Evolutionary conservation across 2,888 invertebrate genomes (phyloP), one percentile per base, ranked within the genome.

Genomic region (Cerceris ruficornis): DNA sequence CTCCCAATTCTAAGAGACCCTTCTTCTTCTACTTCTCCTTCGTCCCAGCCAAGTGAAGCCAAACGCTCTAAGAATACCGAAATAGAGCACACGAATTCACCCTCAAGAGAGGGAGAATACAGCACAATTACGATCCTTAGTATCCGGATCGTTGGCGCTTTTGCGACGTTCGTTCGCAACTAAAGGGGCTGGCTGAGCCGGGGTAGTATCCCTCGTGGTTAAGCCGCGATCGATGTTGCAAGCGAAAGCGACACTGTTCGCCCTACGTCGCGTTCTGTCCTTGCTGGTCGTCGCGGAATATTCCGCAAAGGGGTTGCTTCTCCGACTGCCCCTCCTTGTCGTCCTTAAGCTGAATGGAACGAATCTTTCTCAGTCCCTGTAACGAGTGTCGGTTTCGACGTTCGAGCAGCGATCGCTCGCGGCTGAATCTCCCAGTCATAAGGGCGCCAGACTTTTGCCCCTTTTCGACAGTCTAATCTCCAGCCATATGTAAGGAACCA

Each of bases 401-500:
- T 55, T 81, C n/a, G 83, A 83, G 9, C 76, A 75, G 13, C 83
- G 83, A 4, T 85, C 80, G 13, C 75, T 86, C 14, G 72, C 67
- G 13, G 74, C 65, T 39, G 73, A 69, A 28, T 82, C 76, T 90
- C 42, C 91, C 88, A 43, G 94, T 93, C 82, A 94, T 91, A 69
- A 94, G 88, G 69, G 92, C 90, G 61, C 93, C 89, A 76, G 93
- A 89, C 88, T 94, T 93, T 83, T 94, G 82, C 87, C 94, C 87
- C 87, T 93, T 92, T 89, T 91, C 72, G 88, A 93, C 77, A 94
- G 85, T 39, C 93, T 90, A 52, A 93, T 89, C 86, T 94, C 94
- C 49, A 94, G 89, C 93, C 93, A 94, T 39, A 93, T 93, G 87
- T 94, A 94, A 4, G 94, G 94, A 13, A 93, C 87, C n/a, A 94